Evolutionary conservation across 2,113 vertebrate genomes (phyloP).

Genomic region (Connochaetes taurinus): DNA sequence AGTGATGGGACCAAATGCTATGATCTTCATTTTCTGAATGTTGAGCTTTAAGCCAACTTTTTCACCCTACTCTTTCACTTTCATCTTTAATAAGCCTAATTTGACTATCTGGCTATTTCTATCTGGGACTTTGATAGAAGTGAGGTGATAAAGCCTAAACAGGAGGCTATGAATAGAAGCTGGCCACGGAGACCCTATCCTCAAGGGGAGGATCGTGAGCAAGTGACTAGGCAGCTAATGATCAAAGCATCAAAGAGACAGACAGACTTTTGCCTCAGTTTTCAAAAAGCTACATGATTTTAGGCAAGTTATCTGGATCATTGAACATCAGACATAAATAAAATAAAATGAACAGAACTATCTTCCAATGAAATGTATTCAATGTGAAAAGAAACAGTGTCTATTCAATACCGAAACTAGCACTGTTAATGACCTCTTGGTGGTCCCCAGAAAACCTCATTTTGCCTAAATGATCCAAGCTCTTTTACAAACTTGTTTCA

Average conservation of each 20-base stretch:
- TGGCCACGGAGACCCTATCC: neutral
- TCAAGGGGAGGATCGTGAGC: neutral
- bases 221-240: neutral
- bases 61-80: no score
- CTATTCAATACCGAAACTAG: neutral
- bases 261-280: neutral
- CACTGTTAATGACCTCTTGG: accelerated
- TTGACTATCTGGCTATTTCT: neutral
- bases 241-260: neutral
- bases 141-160: neutral
- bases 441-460: neutral
- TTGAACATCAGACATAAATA: neutral
- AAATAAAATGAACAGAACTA: neutral
- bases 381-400: neutral
- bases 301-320: neutral
- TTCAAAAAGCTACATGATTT: neutral
- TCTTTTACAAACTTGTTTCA: neutral
- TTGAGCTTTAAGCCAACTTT: no score
- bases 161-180: neutral
- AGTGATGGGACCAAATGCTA: no score
- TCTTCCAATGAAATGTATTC: neutral
- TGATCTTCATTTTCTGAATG: no score
- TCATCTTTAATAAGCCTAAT: neutral
- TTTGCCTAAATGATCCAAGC: neutral
- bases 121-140: neutral